phyloP scores from a whole-genome alignment of 2,113 vertebrate genomes.

The Callopanchax toddi region DNA sequence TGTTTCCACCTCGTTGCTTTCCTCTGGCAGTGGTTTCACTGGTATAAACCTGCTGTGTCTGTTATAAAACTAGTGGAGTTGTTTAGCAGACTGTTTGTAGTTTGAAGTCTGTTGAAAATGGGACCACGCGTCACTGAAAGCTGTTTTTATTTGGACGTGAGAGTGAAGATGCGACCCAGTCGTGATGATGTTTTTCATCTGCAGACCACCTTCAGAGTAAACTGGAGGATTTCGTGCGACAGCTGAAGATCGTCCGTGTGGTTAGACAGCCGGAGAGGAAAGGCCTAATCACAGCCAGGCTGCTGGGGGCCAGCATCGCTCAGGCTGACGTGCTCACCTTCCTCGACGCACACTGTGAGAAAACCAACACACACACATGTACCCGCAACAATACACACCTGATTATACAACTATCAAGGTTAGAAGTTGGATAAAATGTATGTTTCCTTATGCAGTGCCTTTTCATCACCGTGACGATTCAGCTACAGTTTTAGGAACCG shows the following conservation, averaged over 20 bases:
- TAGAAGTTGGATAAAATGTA: background rate
- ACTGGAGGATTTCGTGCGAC: constrained; percentile 84
- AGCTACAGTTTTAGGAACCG: background rate
- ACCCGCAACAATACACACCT: too few species aligned
- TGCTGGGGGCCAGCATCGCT: constrained; percentile 90
- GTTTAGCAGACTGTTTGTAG: background rate
- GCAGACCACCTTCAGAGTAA: constrained; percentile 86
- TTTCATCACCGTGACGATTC: too few species aligned
- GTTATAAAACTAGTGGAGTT: background rate
- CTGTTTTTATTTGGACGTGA: too few species aligned
- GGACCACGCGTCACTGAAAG: background rate
- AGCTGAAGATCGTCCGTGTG: constrained; percentile 88
- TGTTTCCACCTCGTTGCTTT: constrained; percentile 19
- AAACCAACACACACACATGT: constrained; percentile 3
- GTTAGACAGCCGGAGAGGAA: constrained; percentile 90
- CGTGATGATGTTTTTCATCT: background rate
- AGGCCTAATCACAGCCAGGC: constrained; percentile 91
- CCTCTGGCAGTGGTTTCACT: background rate
- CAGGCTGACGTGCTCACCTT: constrained; percentile 92
- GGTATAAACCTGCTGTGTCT: background rate
- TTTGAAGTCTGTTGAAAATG: background rate
- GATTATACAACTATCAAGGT: background rate
- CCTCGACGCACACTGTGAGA: constrained; percentile 95
- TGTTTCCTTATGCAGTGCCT: background rate
- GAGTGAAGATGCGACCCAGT: too few species aligned